Percentiles rank a stretch among this genome's conserved stretches.
Conservation (phyloP, 1,140 invertebrate genomes). For the Nomia melanderi region DNA sequence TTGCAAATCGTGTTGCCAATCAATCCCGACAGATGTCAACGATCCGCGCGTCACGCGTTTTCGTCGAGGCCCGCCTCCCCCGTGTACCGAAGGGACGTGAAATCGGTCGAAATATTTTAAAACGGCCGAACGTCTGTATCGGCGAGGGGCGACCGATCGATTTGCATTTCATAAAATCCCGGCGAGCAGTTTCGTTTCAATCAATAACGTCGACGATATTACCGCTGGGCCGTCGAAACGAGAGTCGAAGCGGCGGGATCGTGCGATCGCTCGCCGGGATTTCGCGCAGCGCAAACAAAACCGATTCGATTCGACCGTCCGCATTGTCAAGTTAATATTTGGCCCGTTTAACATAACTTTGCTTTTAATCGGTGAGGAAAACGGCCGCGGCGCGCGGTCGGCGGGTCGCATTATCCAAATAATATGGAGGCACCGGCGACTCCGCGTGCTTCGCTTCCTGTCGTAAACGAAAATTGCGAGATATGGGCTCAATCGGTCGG, state of each 20-base stretch:
- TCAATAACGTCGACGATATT: not conserved
- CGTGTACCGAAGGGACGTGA: not conserved
- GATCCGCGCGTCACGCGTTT: not conserved
- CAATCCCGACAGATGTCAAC: not conserved
- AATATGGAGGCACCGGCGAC: constrained; percentile 31
- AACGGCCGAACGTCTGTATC: not conserved
- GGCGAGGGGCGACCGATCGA: not conserved
- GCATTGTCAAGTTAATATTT: constrained; percentile 39
- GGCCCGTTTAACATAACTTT: constrained; percentile 52
- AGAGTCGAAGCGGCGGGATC: not conserved
- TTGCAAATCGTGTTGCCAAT: not conserved
- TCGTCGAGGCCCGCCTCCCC: not conserved
- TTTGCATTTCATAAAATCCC: constrained; percentile 2
- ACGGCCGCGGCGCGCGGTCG: constrained; percentile 56
- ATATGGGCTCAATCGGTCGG: not conserved
- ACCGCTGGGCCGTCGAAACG: not conserved
- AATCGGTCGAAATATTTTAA: not conserved
- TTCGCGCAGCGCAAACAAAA: not conserved
- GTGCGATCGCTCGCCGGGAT: not conserved
- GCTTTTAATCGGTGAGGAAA: constrained; percentile 57
- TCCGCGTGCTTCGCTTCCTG: constrained; percentile 20
- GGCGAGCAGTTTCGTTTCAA: not conserved
- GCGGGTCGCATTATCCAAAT: constrained; percentile 49
- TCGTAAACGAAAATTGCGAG: constrained; percentile 47
- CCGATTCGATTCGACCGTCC: not conserved